A percentile compares a stretch with the other conserved stretches of the same genome.
phyloP scores from a whole-genome alignment of 2,888 invertebrate species.

The Lutraria lutraria region DNA sequence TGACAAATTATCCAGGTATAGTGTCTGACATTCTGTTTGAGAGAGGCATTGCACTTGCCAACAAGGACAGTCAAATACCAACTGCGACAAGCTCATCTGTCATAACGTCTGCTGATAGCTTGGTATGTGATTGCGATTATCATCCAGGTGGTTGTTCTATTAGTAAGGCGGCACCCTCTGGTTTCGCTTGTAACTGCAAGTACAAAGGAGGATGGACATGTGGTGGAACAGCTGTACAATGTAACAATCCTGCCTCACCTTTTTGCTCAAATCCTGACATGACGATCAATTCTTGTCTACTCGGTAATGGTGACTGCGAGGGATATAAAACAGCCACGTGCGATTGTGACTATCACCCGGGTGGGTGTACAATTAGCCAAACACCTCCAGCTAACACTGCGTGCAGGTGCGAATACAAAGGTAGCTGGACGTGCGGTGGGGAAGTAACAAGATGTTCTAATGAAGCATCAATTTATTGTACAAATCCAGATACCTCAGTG shows the following conservation, averaged over 20 bases:
- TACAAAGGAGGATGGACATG: conserved; percentile 43
- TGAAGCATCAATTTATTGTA: not conserved
- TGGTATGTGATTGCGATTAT: conserved; percentile 32
- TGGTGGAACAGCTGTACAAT: conserved; percentile 31
- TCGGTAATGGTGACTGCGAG: conserved; percentile 40
- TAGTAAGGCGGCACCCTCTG: not conserved
- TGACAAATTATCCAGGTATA: conserved; percentile 35
- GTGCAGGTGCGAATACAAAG: conserved; percentile 29
- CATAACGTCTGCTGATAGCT: not conserved
- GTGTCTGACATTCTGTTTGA: conserved; percentile 22
- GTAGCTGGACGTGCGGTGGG: conserved; percentile 33
- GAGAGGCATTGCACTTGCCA: conserved; percentile 34
- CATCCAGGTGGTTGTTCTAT: conserved; percentile 35
- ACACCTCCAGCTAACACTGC: conserved; percentile 18
- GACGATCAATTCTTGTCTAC: conserved; percentile 25
- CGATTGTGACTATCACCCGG: conserved; percentile 29
- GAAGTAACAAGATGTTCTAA: conserved; percentile 9
- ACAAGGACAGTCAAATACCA: conserved; percentile 25
- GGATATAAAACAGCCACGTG: conserved; percentile 34
- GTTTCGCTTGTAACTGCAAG: conserved; percentile 25
- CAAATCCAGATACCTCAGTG: conserved; percentile 24
- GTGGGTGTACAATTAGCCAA: conserved; percentile 24
- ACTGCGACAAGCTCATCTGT: conserved; percentile 21
- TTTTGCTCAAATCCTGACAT: not conserved
- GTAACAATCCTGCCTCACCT: not conserved